Percentiles rank a stretch among this genome's conserved stretches.
Conservation (phyloP, 2,797 vertebrate species). For the Margarornis squamiger region DNA sequence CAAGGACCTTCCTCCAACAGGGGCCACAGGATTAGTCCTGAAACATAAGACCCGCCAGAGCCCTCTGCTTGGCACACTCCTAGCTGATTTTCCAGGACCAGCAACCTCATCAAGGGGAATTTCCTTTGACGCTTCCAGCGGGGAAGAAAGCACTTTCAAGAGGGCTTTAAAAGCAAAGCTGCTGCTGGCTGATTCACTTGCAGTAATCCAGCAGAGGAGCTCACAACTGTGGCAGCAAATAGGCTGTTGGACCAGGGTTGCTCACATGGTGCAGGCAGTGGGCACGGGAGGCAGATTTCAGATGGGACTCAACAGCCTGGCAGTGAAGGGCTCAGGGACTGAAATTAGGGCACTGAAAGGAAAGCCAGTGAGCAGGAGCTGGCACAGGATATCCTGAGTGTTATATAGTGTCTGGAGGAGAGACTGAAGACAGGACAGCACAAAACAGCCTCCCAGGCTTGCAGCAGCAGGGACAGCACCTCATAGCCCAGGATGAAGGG, state of each 20-base stretch:
- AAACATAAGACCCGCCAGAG: background rate
- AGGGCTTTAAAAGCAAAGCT: constrained; percentile 9
- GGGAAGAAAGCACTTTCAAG: background rate
- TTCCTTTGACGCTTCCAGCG: background rate
- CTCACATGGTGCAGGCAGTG: fast-evolving
- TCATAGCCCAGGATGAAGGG: background rate
- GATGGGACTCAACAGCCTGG: background rate
- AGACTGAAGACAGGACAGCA: background rate
- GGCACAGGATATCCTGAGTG: fast-evolving
- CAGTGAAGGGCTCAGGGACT: background rate
- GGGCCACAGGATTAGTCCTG: background rate
- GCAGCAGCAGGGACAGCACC: background rate
- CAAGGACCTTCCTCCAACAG: background rate
- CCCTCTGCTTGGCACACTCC: background rate
- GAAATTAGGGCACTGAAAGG: background rate
- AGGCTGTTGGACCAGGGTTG: background rate
- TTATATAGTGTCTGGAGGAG: background rate
- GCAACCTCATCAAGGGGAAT: background rate
- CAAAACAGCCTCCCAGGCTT: fast-evolving
- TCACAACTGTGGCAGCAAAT: fast-evolving
- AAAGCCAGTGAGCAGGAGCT: background rate
- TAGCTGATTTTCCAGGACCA: background rate
- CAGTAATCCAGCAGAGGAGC: background rate
- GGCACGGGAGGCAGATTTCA: fast-evolving
- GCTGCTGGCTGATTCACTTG: background rate